Evolutionary conservation across 2,888 invertebrate genomes (phyloP), one percentile per base, ranked within the genome.

Genomic region (Lobophora halterata): DNA sequence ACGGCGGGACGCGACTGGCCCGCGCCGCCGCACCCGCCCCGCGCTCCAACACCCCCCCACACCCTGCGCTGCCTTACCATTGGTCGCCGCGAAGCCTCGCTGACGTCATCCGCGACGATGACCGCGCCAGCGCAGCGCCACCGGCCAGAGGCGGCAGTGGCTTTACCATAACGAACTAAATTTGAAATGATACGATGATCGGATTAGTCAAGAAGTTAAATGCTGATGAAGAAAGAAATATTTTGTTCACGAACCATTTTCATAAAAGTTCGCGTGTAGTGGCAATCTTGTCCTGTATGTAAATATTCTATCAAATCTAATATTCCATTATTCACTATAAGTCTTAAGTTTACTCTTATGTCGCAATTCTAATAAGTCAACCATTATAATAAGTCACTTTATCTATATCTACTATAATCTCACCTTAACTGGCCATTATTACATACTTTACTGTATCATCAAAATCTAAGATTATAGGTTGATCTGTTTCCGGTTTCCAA

Each of bases 1-100:
- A 71, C 73, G 77, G 74, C 71, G 68, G 69, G 70, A 72, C 71
- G 71, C 68, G 66, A 71, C 71, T 71, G 67, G 66, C 69, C 70
- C 67, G 76, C 63, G 68, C 65, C 65, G 61, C 61, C 58, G 52
- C 57, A 52, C 58, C 55, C 55, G 53, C 55, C 61, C 61, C 64
- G 53, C 61, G 2, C 24, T 16, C 32, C 36, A 5, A n/a, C n/a
- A 20, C 12, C 50, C 49, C 58, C 52, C 54, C 61, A 48, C 60
- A 37, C 63, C 47, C 51, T 35, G 57, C 56, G 53, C 63, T 44
- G 52, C 61, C 60, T 55, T 58, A 60, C 70, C 58, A 71, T 69
- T 68, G 71, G 65, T 65, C 69, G 58, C 77, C 70, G 71, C 73
- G 61, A 61, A 76, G 69, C 68, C 71, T 54, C 70, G 71, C 46